Conservation (phyloP, 1,140 invertebrate species). For the Camponotus vicinus region DNA sequence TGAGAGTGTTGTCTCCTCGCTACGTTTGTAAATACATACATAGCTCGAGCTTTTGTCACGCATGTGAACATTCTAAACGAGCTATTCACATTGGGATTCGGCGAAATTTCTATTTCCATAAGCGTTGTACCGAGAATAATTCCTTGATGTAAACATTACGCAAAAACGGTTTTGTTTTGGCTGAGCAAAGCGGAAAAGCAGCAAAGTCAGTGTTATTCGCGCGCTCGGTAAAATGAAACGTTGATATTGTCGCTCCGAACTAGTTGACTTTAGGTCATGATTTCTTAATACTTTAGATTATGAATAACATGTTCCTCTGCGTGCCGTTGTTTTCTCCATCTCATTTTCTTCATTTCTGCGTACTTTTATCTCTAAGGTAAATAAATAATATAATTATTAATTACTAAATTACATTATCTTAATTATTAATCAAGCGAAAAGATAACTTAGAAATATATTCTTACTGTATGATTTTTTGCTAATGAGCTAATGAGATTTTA, state of each 20-base stretch:
- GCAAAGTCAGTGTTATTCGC: neutral
- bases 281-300: slow-evolving; percentile 29
- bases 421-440: neutral
- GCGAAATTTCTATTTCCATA: neutral
- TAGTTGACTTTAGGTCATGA: slow-evolving; percentile 27
- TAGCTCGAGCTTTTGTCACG: neutral
- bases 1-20: slow-evolving; percentile 21
- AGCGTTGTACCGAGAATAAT: neutral
- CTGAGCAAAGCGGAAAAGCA: slow-evolving; percentile 38
- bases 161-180: slow-evolving; percentile 48
- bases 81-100: slow-evolving; percentile 52
- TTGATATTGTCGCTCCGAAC: slow-evolving; percentile 26
- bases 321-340: slow-evolving; percentile 22
- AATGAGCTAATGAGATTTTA: neutral
- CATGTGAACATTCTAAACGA: slow-evolving; percentile 39
- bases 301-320: neutral
- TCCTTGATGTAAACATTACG: slow-evolving; percentile 50
- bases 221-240: neutral
- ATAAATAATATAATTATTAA: too few species aligned
- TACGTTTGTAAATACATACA: neutral
- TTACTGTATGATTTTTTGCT: neutral
- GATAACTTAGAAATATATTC: neutral
- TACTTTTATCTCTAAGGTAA: too few species aligned
- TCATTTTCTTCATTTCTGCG: neutral
- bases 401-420: too few species aligned